These are phyloP conservation scores for Dendroctonus ponderosae DNA, from an alignment of 1,140 invertebrate species.

Conservation along the genomic window DNA sequence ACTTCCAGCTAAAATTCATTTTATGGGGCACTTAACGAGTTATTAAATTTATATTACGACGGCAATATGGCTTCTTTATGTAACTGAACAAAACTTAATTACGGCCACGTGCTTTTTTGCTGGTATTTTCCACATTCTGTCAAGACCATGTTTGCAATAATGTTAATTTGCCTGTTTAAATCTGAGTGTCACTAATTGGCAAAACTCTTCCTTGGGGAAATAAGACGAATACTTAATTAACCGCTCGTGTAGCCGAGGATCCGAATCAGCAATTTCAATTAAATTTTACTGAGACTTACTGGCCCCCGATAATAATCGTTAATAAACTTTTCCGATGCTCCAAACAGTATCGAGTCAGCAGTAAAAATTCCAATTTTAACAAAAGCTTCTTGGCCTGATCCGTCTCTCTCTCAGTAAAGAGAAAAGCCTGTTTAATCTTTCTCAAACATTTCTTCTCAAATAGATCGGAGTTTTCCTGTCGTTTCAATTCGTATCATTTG, in stretches of 20 bases:
- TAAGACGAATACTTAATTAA: background rate
- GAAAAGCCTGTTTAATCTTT: slow-evolving; percentile 14
- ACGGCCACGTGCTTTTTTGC: background rate
- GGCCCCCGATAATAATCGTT: background rate
- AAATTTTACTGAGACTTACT: background rate
- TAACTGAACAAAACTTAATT: background rate
- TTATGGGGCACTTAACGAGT: background rate
- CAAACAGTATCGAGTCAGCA: slow-evolving; percentile 7
- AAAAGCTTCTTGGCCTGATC: slow-evolving; percentile 4
- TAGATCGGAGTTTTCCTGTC: slow-evolving; percentile 9
- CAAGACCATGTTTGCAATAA: background rate
- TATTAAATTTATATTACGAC: slow-evolving; percentile 4
- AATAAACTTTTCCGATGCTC: background rate
- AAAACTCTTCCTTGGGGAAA: background rate
- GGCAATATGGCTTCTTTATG: background rate
- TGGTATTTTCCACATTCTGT: background rate
- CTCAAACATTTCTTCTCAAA: slow-evolving; percentile 13
- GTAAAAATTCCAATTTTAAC: slow-evolving; percentile 14
- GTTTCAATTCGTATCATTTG: slow-evolving; percentile 17
- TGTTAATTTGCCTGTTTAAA: background rate
- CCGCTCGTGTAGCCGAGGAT: too few species aligned
- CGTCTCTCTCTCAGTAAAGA: background rate
- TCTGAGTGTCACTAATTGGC: background rate
- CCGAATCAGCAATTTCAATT: too few species aligned
- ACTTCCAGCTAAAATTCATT: slow-evolving; percentile 3